phyloP scores from a whole-genome alignment of 2,113 vertebrate genomes.

The Cacatua alba region DNA sequence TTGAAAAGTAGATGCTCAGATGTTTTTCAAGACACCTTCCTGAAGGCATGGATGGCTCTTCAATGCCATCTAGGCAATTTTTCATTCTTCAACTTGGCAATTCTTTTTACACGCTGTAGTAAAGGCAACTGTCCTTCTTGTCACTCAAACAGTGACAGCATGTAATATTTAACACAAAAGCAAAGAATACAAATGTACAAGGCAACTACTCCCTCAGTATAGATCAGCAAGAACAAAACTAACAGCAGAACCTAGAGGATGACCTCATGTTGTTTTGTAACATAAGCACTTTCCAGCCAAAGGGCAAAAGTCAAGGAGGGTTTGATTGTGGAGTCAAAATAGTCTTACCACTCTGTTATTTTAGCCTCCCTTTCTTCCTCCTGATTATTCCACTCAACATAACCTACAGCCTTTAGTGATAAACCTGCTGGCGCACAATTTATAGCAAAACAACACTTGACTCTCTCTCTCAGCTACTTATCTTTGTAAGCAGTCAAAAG shows the following conservation, averaged over 20 bases:
- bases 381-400: conserved; percentile 69
- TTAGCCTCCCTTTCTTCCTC: conserved; percentile 80
- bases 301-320: conserved; percentile 72
- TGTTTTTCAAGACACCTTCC: neutral
- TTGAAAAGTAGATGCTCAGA: neutral
- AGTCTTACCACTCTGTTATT: conserved; percentile 74
- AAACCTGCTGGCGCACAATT: conserved; percentile 76
- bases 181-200: neutral
- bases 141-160: neutral
- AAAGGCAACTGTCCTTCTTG: neutral
- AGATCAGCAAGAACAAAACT: conserved; percentile 24
- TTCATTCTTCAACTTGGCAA: neutral
- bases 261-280: conserved; percentile 73
- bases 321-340: conserved; percentile 74
- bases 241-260: neutral
- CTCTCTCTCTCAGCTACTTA: conserved; percentile 70
- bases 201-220: neutral
- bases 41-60: neutral
- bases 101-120: neutral
- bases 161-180: neutral
- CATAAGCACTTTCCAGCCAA: conserved; percentile 70
- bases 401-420: conserved; percentile 70
- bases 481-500: conserved; percentile 73
- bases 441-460: conserved; percentile 76
- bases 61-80: neutral